Conservation (phyloP, 2,888 invertebrate genomes). For the Sinopyrophorus schimmeli region DNA sequence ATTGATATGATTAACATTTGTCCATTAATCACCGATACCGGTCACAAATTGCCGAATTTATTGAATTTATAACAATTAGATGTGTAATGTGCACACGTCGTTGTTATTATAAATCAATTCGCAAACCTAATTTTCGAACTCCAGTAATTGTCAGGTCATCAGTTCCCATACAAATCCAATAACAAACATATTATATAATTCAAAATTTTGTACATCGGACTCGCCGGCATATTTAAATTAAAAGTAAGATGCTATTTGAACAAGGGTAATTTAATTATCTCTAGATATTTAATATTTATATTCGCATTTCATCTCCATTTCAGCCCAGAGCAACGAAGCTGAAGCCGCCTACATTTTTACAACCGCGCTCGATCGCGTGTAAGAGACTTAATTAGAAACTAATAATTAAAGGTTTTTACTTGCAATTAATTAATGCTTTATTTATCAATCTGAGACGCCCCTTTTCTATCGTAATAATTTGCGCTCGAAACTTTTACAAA, state of each 20-base stretch:
- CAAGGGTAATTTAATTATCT: slow-evolving; percentile 31
- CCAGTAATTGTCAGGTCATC: slow-evolving; percentile 27
- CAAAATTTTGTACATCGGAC: no score
- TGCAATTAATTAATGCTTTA: slow-evolving; percentile 14
- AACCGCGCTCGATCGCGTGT: slow-evolving; percentile 22
- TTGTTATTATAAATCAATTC: slow-evolving; percentile 22
- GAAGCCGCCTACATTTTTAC: slow-evolving; percentile 25
- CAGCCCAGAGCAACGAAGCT: slow-evolving; percentile 22
- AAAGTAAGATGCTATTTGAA: slow-evolving; percentile 28
- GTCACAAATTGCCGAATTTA: slow-evolving; percentile 13
- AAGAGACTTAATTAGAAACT: slow-evolving; percentile 28
- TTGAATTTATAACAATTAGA: slow-evolving; percentile 4
- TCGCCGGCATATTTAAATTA: slow-evolving; percentile 23
- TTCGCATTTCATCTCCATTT: slow-evolving; percentile 30
- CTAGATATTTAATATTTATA: slow-evolving; percentile 30
- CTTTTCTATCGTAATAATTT: no score
- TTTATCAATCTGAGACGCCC: no score
- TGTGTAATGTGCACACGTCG: slow-evolving; percentile 10
- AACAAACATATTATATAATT: no score
- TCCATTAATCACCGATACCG: not conserved
- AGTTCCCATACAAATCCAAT: no score
- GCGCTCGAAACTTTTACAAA: no score
- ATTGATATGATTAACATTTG: no score
- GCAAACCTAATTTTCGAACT: slow-evolving; percentile 13
- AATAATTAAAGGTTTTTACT: slow-evolving; percentile 24